Conservation (phyloP, 2,113 vertebrate species). For the Sinocyclocheilus maitianheensis region DNA sequence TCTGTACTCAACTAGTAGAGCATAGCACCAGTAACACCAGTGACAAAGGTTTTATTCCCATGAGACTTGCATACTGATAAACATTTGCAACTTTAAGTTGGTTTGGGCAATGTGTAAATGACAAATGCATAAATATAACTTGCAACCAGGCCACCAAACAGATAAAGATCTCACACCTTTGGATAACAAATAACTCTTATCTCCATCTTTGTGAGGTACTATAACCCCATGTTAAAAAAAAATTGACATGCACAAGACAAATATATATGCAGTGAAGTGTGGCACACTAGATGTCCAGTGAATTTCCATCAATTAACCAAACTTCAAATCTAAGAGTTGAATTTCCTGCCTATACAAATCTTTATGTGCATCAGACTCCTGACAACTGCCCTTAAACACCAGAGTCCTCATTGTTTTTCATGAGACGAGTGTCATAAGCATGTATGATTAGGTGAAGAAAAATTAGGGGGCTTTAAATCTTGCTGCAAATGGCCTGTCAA, state of each 20-base stretch:
- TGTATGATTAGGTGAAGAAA: constrained; percentile 48
- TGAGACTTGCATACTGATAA: not conserved
- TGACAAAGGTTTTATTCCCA: not conserved
- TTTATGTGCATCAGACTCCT: constrained; percentile 17
- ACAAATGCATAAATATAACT: constrained; percentile 3
- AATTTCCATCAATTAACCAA: constrained; percentile 18
- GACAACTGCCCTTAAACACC: constrained; percentile 18
- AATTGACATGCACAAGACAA: not conserved
- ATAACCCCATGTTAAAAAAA: not conserved
- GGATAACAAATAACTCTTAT: not conserved
- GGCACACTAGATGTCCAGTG: not conserved
- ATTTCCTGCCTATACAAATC: constrained; percentile 51
- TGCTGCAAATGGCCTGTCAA: constrained; percentile 62
- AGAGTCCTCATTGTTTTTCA: not conserved
- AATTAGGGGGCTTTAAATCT: constrained; percentile 64
- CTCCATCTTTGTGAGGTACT: not conserved
- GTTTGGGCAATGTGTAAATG: not conserved
- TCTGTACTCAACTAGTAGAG: not conserved
- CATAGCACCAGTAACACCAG: not conserved
- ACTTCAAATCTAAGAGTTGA: constrained; percentile 32
- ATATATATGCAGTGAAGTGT: not conserved
- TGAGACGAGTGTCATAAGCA: constrained; percentile 12
- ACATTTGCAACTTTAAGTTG: constrained; percentile 1
- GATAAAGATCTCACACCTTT: not conserved
- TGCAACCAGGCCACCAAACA: not conserved